Conservation (phyloP, 2,113 vertebrate genomes). For the Apeltes quadracus region DNA sequence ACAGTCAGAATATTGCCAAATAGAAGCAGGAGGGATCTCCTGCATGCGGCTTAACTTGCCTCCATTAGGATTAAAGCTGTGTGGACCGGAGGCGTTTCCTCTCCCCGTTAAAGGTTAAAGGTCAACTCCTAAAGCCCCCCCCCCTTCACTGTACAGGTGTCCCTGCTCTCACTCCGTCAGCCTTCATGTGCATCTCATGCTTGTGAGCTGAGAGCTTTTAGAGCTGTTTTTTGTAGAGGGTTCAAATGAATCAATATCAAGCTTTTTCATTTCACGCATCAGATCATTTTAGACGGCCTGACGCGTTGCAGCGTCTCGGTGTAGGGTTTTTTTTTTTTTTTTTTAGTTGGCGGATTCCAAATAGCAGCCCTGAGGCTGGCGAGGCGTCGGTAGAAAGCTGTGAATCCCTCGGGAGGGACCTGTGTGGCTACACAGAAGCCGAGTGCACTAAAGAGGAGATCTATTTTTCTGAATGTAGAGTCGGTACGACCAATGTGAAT, state of each 20-base stretch:
- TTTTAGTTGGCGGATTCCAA: constrained; percentile 68
- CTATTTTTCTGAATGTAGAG: constrained; percentile 80
- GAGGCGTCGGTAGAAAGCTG: constrained; percentile 61
- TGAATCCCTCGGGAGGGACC: constrained; percentile 63
- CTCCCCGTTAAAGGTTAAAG: constrained; percentile 13
- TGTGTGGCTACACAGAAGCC: constrained; percentile 53
- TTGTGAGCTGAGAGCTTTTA: constrained; percentile 14
- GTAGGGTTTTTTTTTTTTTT: constrained; percentile 33
- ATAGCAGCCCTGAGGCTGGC: constrained; percentile 59
- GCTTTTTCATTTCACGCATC: constrained; percentile 45
- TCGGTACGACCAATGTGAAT: constrained; percentile 66
- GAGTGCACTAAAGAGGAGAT: constrained; percentile 74
- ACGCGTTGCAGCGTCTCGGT: constrained; percentile 54
- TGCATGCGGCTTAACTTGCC: constrained; percentile 5
- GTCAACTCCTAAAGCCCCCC: constrained; percentile 14
- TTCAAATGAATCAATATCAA: constrained; percentile 26
- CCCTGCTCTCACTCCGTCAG: constrained; percentile 21
- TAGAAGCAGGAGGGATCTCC: constrained; percentile 5
- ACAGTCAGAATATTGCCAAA: constrained; percentile 23
- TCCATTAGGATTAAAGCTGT: neutral
- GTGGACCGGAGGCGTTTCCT: constrained; percentile 34
- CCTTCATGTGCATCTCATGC: neutral
- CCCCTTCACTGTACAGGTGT: neutral
- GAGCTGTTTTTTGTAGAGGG: too few species aligned
- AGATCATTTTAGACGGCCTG: constrained; percentile 46